Percentiles rank a stretch among this genome's conserved stretches.
Conservation (phyloP, 2,888 invertebrate genomes). For the Sarcophaga rosellei region DNA sequence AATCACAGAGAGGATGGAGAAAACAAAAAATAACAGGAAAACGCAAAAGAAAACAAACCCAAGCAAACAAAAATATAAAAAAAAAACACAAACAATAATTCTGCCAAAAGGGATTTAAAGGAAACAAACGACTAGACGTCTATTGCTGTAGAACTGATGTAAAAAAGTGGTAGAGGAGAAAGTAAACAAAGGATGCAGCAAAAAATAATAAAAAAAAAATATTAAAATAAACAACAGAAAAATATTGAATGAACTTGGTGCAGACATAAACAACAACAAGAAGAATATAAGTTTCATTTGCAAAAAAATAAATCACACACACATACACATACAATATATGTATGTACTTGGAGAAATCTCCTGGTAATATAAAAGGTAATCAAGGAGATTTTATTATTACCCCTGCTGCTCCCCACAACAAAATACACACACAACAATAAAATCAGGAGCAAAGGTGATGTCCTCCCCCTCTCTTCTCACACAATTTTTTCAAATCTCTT, state of each 20-base stretch:
- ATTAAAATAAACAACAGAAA: conserved; percentile 15
- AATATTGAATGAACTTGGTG: conserved; percentile 33
- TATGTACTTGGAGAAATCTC: conserved; percentile 31
- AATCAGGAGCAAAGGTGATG: conserved; percentile 40
- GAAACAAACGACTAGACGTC: conserved; percentile 56
- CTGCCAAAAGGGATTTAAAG: conserved; percentile 59
- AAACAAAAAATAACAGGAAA: background rate
- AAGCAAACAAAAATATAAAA: conserved; percentile 10
- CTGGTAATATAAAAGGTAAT: conserved; percentile 49
- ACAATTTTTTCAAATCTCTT: background rate
- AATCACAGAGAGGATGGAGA: background rate
- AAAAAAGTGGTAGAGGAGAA: conserved; percentile 31
- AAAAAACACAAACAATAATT: conserved; percentile 55
- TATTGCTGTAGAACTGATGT: conserved; percentile 9
- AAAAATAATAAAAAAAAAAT: background rate
- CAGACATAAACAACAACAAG: conserved; percentile 63
- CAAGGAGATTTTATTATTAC: conserved; percentile 33
- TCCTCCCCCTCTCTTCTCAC: background rate
- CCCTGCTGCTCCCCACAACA: background rate
- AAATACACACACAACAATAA: background rate
- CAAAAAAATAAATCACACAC: conserved; percentile 42
- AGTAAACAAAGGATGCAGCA: conserved; percentile 39
- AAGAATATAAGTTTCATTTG: conserved; percentile 53
- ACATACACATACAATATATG: background rate
- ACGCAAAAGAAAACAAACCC: conserved; percentile 4